A percentile compares a stretch with the other conserved stretches of the same genome.
Conservation (phyloP, 2,888 invertebrate genomes). For the Agonopterix arenella region DNA sequence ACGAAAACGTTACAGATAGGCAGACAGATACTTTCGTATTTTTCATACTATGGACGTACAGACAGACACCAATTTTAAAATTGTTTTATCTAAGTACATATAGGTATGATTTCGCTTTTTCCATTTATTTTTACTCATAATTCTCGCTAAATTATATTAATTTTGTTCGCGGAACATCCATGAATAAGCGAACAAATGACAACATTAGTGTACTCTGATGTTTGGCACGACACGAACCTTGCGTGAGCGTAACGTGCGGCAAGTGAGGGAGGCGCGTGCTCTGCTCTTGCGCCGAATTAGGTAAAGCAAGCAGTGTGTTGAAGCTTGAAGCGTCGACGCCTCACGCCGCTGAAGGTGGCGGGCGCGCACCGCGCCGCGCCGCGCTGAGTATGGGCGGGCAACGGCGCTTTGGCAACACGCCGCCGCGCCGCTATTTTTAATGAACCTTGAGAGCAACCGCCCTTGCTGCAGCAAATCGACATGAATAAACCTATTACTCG, state of each 20-base stretch:
- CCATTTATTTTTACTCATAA: too few species aligned
- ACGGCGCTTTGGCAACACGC: slow-evolving; percentile 67
- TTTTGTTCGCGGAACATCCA: too few species aligned
- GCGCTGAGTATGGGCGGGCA: slow-evolving; percentile 59
- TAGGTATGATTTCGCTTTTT: too few species aligned
- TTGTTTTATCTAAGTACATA: too few species aligned
- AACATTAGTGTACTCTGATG: too few species aligned
- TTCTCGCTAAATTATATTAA: too few species aligned
- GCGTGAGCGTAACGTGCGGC: not conserved
- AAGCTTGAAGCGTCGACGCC: slow-evolving; percentile 13
- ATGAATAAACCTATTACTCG: slow-evolving; percentile 32
- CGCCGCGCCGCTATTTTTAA: slow-evolving; percentile 68
- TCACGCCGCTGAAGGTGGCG: slow-evolving; percentile 22
- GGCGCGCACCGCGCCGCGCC: slow-evolving; percentile 31
- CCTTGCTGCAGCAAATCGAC: slow-evolving; percentile 59
- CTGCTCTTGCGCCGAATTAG: slow-evolving; percentile 10
- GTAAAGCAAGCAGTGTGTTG: slow-evolving; percentile 13
- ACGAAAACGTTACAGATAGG: too few species aligned
- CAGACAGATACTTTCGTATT: too few species aligned
- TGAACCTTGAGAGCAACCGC: slow-evolving; percentile 64
- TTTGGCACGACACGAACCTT: too few species aligned
- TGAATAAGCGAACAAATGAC: too few species aligned
- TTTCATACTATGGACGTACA: too few species aligned
- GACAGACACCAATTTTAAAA: too few species aligned
- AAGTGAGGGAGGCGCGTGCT: not conserved